phyloP scores from a whole-genome alignment of 2,888 invertebrate genomes.

The Geophilus truncorum region DNA sequence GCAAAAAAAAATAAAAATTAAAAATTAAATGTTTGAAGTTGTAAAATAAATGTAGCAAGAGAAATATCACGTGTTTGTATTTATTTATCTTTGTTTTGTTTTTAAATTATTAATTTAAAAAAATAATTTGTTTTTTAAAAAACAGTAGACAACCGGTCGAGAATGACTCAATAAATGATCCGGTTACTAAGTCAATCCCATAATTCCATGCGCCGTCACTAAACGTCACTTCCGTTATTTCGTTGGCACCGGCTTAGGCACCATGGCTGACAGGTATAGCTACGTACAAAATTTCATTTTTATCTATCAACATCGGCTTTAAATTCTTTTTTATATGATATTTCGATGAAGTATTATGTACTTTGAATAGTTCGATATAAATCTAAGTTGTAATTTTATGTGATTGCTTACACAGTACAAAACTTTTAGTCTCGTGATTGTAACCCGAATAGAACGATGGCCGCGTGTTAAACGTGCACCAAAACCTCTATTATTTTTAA shows the following conservation, averaged over 20 bases:
- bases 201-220: background rate
- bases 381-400: background rate
- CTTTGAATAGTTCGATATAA: background rate
- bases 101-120: too few relatives aligned
- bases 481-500: too few relatives aligned
- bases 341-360: background rate
- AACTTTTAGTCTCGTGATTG: background rate
- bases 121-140: too few relatives aligned
- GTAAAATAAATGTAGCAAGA: background rate
- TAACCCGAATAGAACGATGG: too few relatives aligned
- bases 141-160: too few relatives aligned
- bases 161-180: too few relatives aligned
- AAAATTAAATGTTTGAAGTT: conserved; percentile 3
- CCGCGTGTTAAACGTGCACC: too few relatives aligned
- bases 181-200: background rate
- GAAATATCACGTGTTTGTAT: background rate
- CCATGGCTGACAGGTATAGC: background rate
- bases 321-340: background rate
- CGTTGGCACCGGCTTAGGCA: background rate
- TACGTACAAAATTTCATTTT: background rate
- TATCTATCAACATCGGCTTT: background rate
- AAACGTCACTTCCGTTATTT: background rate
- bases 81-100: too few relatives aligned
- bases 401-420: too few relatives aligned
- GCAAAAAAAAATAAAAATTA: background rate